phyloP scores from a whole-genome alignment of 2,888 invertebrate species.

The Cheilosia variabilis region DNA sequence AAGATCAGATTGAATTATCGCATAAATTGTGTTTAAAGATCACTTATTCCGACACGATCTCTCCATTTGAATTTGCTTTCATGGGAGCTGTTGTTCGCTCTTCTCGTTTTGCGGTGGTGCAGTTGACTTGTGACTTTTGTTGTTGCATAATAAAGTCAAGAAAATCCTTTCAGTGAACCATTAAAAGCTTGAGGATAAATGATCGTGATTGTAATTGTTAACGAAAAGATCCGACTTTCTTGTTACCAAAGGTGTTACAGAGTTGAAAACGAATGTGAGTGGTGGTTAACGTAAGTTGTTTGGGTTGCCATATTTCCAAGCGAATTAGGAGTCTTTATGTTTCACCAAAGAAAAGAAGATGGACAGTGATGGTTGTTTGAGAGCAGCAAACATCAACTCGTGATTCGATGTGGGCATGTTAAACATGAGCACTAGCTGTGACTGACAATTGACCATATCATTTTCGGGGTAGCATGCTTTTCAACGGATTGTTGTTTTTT shows the following conservation, averaged over 20 bases:
- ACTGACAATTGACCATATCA: too few species aligned
- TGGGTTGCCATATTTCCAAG: conserved; percentile 22
- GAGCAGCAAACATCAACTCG: conserved; percentile 6
- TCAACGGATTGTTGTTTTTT: too few species aligned
- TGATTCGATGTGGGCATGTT: background rate
- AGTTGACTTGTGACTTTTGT: conserved; percentile 26
- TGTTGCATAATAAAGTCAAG: conserved; percentile 41
- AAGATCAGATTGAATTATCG: conserved; percentile 68
- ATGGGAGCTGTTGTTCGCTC: conserved; percentile 25
- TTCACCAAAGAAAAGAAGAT: conserved; percentile 30
- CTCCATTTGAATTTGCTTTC: conserved; percentile 51
- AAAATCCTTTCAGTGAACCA: conserved; percentile 41
- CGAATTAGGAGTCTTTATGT: conserved; percentile 17
- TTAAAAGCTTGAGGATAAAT: conserved; percentile 32
- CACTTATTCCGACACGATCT: conserved; percentile 67
- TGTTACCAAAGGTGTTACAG: conserved; percentile 46
- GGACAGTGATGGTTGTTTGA: background rate
- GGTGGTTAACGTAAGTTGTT: conserved; percentile 27
- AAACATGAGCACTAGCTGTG: too few species aligned
- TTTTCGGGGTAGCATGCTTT: too few species aligned
- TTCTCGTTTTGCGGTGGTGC: conserved; percentile 17
- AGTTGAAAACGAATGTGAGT: conserved; percentile 47
- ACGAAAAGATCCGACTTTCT: conserved; percentile 41
- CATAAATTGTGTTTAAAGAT: conserved; percentile 68
- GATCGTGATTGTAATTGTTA: conserved; percentile 67